Percentiles rank a stretch among this genome's conserved stretches.
Evolutionary conservation across 2,113 vertebrate genomes (phyloP).

Genomic region (Amphilophus citrinellus): DNA sequence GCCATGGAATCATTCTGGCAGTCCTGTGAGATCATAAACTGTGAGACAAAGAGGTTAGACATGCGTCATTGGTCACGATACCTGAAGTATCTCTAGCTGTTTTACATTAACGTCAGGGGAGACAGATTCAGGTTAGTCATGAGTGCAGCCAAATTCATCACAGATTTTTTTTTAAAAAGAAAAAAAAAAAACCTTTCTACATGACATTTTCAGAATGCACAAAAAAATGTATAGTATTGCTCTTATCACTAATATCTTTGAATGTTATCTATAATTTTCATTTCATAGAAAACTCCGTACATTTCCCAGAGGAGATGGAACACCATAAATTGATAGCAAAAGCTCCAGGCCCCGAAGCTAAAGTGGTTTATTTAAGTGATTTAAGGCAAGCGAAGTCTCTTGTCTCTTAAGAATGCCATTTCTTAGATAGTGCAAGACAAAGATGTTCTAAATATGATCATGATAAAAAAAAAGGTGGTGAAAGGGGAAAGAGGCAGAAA

Average conservation of each 20-base stretch:
- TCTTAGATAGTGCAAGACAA: neutral
- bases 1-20: neutral
- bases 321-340: conserved; percentile 11
- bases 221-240: conserved; percentile 6
- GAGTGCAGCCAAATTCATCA: neutral
- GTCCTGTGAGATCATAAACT: conserved; percentile 21
- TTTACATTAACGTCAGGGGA: neutral
- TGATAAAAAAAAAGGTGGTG: neutral
- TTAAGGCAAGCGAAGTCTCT: conserved; percentile 8
- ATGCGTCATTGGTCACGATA: neutral
- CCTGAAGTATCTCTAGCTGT: conserved; percentile 4
- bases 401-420: conserved; percentile 17
- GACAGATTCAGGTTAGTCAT: conserved; percentile 1
- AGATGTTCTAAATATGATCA: neutral
- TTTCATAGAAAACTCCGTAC: neutral
- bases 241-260: conserved; percentile 15
- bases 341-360: conserved; percentile 12
- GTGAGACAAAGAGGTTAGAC: conserved; percentile 25
- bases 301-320: neutral
- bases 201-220: conserved; percentile 34
- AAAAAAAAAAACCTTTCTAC: neutral
- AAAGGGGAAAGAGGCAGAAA: neutral
- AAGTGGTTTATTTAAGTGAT: conserved; percentile 46
- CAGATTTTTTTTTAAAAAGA: neutral
- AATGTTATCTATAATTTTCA: conserved; percentile 37